phyloP scores from a whole-genome alignment of 2,113 vertebrate species.

The Phaethon lepturus region DNA sequence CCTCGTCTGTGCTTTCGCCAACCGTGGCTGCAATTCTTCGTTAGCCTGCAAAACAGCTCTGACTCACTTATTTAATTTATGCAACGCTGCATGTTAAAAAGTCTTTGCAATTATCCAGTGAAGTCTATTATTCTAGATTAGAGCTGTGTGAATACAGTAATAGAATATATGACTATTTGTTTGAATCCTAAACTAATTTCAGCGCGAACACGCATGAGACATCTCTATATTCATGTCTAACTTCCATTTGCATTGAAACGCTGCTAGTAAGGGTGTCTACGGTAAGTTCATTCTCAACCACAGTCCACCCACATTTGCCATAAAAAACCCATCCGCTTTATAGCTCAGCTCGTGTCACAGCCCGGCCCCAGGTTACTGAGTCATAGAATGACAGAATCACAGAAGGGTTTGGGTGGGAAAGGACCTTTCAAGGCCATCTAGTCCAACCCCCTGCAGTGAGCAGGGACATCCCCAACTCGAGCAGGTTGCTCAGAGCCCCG shows the following conservation, averaged over 20 bases:
- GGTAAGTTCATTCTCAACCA: rapidly evolving
- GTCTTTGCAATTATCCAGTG: neutral
- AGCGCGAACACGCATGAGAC: neutral
- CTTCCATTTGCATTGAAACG: neutral
- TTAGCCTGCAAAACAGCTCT: neutral
- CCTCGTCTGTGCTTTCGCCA: rapidly evolving
- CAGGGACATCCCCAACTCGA: too few relatives aligned
- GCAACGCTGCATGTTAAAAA: neutral
- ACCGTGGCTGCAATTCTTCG: rapidly evolving
- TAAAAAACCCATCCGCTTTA: too few relatives aligned
- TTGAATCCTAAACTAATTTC: neutral
- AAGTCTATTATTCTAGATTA: neutral
- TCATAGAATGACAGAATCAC: too few relatives aligned
- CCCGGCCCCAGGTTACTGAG: rapidly evolving
- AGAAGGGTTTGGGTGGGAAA: too few relatives aligned
- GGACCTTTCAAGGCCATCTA: too few relatives aligned
- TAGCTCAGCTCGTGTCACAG: neutral
- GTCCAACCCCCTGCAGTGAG: too few relatives aligned
- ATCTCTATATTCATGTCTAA: neutral
- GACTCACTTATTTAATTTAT: neutral
- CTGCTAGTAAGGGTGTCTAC: rapidly evolving
- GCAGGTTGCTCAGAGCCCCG: too few relatives aligned
- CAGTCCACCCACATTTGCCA: too few relatives aligned
- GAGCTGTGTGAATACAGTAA: neutral
- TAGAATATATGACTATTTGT: neutral